Evolutionary conservation across 2,888 invertebrate genomes (phyloP), one percentile per base, ranked within the genome.

Genomic region (Aphrophora alni): DNA sequence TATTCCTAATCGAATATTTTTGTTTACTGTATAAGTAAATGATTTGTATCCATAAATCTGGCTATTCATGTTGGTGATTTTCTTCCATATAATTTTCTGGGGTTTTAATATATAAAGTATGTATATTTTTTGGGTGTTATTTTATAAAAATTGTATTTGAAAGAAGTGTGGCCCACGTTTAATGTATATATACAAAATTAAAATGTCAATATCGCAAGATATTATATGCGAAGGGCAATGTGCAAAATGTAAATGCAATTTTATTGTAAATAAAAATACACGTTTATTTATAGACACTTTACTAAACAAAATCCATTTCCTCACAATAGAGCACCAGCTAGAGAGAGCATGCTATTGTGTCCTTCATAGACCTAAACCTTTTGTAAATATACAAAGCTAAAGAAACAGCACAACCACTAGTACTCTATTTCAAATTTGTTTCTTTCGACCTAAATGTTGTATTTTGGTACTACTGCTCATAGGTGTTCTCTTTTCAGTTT

Each of bases 211-310:
- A 59, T 21, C n/a, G 59, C 59, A 21, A 59, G 17, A 33, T 33
- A 33, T 33, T 33, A 33, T 33, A 77, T 14, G 72, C 78, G 27
- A 78, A 78, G 78, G 78, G 78, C 78, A 79, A 78, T 74, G 78
- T 79, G 78, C 78, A 79, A 79, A 78, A 38, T 79, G 78, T 79
- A 68, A 68, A 79, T 74, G 71, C n/a, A 78, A 33, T 33, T 74
- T 79, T 79, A 79, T 74, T 79, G 78, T 79, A 79, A 27, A 79
- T 79, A 79, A 59, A 59, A 59, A 59, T 59, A 59, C n/a, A 59
- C 59, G 14, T 59, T 59, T 59, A 59, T 59, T 59, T 59, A 59
- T 59, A n/a, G 21, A 10, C 44, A 44, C 2, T 44, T 17, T 44
- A 44, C 44, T 44, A 44, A 44, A 17, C 21, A 14, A n/a, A 59